Evolutionary conservation across 2,888 invertebrate species (phyloP).

Genomic region (Actias luna): DNA sequence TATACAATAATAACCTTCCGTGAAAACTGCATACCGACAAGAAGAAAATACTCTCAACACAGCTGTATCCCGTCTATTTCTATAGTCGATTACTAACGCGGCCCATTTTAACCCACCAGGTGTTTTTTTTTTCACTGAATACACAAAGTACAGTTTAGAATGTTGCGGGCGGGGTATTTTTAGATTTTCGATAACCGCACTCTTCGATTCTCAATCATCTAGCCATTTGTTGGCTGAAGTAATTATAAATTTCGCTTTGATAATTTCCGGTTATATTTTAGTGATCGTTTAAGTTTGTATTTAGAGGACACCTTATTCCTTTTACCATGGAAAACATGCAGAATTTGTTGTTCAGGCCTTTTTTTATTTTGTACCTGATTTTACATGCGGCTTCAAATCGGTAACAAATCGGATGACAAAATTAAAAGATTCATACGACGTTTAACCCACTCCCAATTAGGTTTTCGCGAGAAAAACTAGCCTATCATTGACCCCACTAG

Average conservation of each 20-base stretch:
- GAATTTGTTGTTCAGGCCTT: too few species aligned
- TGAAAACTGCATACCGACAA: neutral
- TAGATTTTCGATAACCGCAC: neutral
- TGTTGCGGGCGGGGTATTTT: constrained; percentile 11
- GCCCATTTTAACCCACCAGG: constrained; percentile 30
- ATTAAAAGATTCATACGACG: too few species aligned
- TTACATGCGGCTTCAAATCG: too few species aligned
- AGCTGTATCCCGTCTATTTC: neutral
- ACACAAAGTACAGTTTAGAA: constrained; percentile 13
- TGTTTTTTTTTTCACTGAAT: constrained; percentile 26
- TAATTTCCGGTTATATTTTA: neutral
- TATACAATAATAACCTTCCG: neutral
- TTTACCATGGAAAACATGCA: too few species aligned
- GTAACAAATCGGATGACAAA: too few species aligned
- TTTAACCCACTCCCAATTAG: too few species aligned
- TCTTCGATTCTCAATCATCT: neutral
- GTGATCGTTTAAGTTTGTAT: neutral
- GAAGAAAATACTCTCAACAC: neutral
- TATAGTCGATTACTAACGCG: constrained; percentile 20
- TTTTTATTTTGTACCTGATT: too few species aligned
- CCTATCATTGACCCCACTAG: too few species aligned
- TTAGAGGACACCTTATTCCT: too few species aligned
- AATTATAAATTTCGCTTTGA: neutral
- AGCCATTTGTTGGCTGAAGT: neutral
- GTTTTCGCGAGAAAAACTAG: too few species aligned